Conservation (phyloP, 2,113 vertebrate genomes). For the Microcebus ravelobensis region DNA sequence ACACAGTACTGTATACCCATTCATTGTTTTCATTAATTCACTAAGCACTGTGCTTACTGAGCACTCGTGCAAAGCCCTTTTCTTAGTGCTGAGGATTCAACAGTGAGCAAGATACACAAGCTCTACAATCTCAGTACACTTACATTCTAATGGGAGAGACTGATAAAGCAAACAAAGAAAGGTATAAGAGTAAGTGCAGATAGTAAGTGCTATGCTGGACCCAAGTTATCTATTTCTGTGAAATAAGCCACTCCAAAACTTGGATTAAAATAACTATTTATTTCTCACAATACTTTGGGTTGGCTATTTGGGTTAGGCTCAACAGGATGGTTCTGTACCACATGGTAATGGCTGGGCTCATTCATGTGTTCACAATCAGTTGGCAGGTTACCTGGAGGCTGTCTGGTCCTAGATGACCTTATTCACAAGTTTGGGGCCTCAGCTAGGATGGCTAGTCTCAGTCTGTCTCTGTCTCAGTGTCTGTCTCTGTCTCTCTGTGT, state of each 20-base stretch:
- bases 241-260: neutral
- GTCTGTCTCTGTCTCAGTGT: neutral
- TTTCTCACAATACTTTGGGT: neutral
- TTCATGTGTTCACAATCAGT: neutral
- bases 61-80: neutral
- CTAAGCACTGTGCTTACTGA: neutral
- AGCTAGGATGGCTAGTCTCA: neutral
- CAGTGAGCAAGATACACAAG: neutral
- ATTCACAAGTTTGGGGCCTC: neutral
- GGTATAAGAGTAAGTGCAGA: neutral
- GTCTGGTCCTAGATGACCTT: neutral
- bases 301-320: neutral
- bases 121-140: neutral
- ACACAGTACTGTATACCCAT: neutral
- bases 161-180: neutral
- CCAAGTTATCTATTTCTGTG: neutral
- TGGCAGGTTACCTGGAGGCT: neutral
- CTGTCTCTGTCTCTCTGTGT: neutral
- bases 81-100: neutral
- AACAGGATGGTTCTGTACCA: neutral
- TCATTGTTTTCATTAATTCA: neutral
- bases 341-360: neutral
- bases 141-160: neutral
- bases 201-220: neutral
- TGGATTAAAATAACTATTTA: neutral